Evolutionary conservation across 1,140 invertebrate species (phyloP), one percentile per base, ranked within the genome.

Genomic region (Philaenus spumarius): DNA sequence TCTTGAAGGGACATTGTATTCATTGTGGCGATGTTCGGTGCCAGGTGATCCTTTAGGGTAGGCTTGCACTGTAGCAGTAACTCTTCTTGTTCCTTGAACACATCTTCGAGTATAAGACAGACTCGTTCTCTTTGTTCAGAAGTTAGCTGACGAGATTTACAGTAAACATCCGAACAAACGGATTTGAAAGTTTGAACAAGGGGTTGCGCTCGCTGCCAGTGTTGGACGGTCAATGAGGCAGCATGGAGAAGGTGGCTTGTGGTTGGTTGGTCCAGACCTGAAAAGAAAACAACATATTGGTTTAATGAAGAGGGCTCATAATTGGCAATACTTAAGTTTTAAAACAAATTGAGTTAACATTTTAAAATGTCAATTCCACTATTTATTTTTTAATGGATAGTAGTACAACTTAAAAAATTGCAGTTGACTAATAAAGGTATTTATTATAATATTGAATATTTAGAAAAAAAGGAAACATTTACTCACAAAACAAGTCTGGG

Each of bases 121-220:
- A 48, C 63, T 42, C 14, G 62, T 64, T 62, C 75, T 14, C 66
- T 71, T 30, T 64, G 60, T 1, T 57, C 15, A 22, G 70, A 63
- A 15, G 59, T 64, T 34, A 77, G 70, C 37, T 75, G 76, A 64
- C 80, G 75, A 0, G 79, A 77, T 68, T 82, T 85, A 17, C 86
- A 75, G 66, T 89, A 90, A 22, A 88, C 79, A 66, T 89, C 86
- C 1, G 76, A 69, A 62, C 84, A 83, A 39, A 80, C 76, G 24
- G 77, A 77, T 9, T 69, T 63, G 55, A 87, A 72, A 2, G 84
- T 78, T 39, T 75, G 71, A 4, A 64, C 62, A 20, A 76, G 63
- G 6, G 76, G 62, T 47, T 82, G 76, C 1, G 84, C 86, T 55
- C 83, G 72, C 1, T 78, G 69, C 37, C 82, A 64, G 68, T 84